Evolutionary conservation across 1,140 invertebrate species (phyloP).

Genomic region (Antheraea pernyi): DNA sequence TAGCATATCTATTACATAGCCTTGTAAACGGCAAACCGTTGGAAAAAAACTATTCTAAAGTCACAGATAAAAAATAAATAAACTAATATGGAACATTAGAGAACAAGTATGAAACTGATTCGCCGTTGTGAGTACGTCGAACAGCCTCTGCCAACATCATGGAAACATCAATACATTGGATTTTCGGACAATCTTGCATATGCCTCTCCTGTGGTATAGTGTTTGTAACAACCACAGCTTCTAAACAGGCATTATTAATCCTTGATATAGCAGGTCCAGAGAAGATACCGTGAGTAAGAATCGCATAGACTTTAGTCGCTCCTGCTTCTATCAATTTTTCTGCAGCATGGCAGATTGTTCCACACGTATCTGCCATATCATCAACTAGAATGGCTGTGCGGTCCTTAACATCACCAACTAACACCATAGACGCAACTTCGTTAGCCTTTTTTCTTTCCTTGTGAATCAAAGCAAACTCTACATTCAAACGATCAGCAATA

Average conservation of each 20-base stretch:
- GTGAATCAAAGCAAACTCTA: conserved; percentile 99
- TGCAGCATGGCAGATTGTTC: conserved; percentile 98
- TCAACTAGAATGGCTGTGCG: conserved; percentile 98
- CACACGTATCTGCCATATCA: conserved; percentile 99
- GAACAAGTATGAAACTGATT: conserved; percentile 97
- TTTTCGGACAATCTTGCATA: conserved; percentile 97
- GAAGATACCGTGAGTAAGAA: conserved; percentile 99
- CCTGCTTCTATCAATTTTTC: conserved; percentile 98
- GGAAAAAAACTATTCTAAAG: conserved; percentile 28
- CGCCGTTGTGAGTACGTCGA: conserved; percentile 97
- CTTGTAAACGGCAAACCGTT: conserved; percentile 16
- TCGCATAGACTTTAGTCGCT: conserved; percentile 96
- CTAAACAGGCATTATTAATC: conserved; percentile 98
- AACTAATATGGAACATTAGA: conserved; percentile 94
- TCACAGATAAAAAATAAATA: conserved; percentile 24
- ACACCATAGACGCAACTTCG: conserved; percentile 98
- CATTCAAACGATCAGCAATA: conserved; percentile 94
- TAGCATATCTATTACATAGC: not conserved
- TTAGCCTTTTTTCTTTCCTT: conserved; percentile 99
- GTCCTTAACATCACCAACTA: conserved; percentile 99
- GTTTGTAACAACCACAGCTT: conserved; percentile 99
- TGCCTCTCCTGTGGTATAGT: conserved; percentile 99
- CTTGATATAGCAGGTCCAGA: conserved; percentile 97
- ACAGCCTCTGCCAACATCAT: conserved; percentile 99
- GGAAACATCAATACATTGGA: conserved; percentile 98